Conservation (phyloP, 92 coral and sea anemone genomes). For the Palythoa grandiflora region DNA sequence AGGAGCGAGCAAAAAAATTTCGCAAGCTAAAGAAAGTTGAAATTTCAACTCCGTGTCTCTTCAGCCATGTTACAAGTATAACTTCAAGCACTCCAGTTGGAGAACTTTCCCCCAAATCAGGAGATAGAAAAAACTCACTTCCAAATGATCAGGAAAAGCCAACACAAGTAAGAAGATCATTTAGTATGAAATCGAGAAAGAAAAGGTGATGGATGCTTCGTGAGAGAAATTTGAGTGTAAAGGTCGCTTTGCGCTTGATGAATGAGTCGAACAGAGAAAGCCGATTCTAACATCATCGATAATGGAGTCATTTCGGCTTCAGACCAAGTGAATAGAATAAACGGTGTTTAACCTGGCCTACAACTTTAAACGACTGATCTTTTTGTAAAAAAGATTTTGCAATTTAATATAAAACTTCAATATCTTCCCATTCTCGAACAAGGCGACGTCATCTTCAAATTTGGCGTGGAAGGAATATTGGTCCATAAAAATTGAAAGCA, state of each 20-base stretch:
- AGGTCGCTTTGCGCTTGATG: background rate
- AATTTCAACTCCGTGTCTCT: conserved; percentile 97
- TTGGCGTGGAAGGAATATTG: background rate
- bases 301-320: conserved; percentile 7
- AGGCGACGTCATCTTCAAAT: background rate
- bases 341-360: background rate
- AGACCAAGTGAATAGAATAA: background rate
- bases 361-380: conserved; percentile 5
- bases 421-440: background rate
- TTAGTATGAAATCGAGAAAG: conserved; percentile 45
- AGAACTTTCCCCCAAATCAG: conserved; percentile 65
- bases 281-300: conserved; percentile 6
- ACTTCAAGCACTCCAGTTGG: conserved; percentile 82
- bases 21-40: conserved; percentile 95
- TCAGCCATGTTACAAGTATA: conserved; percentile 98
- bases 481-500: background rate
- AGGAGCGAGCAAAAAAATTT: conserved; percentile 83
- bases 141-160: conserved; percentile 68
- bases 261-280: conserved; percentile 9
- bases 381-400: background rate
- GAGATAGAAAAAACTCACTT: conserved; percentile 58
- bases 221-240: background rate
- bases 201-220: conserved; percentile 15
- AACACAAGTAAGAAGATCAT: conserved; percentile 24
- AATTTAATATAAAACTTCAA: conserved; percentile 18